These are phyloP conservation scores for Anhinga rufa DNA, from an alignment of 2,113 vertebrate genomes.

Conservation along the genomic window DNA sequence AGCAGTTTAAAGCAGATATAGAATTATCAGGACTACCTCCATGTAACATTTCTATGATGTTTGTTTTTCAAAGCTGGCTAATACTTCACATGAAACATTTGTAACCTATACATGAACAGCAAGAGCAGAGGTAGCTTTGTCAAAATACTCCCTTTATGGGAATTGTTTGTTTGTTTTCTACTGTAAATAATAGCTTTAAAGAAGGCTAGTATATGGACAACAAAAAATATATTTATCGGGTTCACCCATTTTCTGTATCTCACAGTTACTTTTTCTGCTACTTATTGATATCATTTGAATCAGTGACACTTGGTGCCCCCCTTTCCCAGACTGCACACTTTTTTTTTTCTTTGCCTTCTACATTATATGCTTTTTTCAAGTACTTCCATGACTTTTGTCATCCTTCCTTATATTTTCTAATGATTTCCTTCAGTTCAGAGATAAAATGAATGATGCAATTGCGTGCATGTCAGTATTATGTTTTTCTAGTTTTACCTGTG, in stretches of 20 bases:
- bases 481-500: not conserved
- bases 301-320: not conserved
- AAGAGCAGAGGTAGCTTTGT: not conserved
- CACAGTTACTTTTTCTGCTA: not conserved
- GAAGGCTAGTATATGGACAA: not conserved
- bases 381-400: not conserved
- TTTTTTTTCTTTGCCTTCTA: not conserved
- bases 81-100: not conserved
- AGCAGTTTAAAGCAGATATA: not conserved
- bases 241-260: not conserved
- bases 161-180: not conserved
- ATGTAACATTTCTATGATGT: not conserved
- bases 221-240: not conserved
- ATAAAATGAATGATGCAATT: not conserved
- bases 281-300: not conserved
- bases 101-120: not conserved
- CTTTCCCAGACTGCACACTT: not conserved
- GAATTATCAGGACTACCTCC: not conserved
- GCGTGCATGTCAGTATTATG: not conserved
- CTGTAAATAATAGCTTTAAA: not conserved
- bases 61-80: not conserved
- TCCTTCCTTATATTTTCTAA: not conserved
- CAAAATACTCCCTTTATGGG: not conserved
- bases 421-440: not conserved
- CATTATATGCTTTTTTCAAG: not conserved